A percentile compares a stretch with the other conserved stretches of the same genome.
Evolutionary conservation across 2,797 vertebrate species (phyloP).

Genomic region (Bradypodion pumilum): DNA sequence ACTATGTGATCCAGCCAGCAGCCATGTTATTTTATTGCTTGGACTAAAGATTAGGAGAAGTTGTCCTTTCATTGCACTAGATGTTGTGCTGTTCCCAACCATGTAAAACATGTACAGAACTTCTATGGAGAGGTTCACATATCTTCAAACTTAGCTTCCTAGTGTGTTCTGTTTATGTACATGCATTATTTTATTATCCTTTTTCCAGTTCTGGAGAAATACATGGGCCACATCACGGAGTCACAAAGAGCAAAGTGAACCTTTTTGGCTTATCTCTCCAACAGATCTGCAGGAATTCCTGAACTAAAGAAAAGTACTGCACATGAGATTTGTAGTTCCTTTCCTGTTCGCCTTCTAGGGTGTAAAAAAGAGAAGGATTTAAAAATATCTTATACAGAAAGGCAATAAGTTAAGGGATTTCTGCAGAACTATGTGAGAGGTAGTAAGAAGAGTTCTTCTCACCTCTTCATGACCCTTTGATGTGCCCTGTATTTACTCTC

Average conservation of each 20-base stretch:
- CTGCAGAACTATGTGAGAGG: too few relatives aligned
- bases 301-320: not conserved
- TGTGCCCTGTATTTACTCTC: too few relatives aligned
- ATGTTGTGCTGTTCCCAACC: not conserved
- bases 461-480: not conserved
- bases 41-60: slow-evolving; percentile 25
- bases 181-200: not conserved
- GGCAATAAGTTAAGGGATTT: too few relatives aligned
- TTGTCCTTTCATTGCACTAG: not conserved
- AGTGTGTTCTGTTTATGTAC: not conserved
- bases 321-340: not conserved
- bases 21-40: slow-evolving; percentile 48
- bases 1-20: slow-evolving; percentile 52
- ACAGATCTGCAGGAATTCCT: not conserved
- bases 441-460: not conserved
- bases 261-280: not conserved
- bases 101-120: not conserved
- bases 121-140: not conserved
- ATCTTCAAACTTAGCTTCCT: not conserved
- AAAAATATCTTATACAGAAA: too few relatives aligned
- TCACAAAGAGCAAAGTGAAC: not conserved
- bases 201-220: not conserved
- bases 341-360: too few relatives aligned
- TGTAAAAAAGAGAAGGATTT: too few relatives aligned
- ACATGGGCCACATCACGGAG: not conserved